Evolutionary conservation across 2,888 invertebrate species (phyloP).

Genomic region (Lissonota sp.): DNA sequence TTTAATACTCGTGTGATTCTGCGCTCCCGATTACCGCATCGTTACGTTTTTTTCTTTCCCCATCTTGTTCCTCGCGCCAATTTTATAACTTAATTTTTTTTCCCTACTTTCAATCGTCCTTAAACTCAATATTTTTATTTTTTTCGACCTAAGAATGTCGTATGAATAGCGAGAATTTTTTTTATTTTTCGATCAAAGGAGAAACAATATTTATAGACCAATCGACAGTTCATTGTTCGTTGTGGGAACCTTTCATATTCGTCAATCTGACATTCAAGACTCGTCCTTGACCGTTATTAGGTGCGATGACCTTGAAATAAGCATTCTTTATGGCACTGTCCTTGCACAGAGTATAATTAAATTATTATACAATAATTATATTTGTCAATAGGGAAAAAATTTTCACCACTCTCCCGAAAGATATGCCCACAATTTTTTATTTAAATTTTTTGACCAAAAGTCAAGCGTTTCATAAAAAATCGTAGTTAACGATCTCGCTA

Average conservation of each 20-base stretch:
- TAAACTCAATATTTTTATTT: slow-evolving; percentile 31
- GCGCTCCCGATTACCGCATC: background rate
- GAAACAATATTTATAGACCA: too few relatives aligned
- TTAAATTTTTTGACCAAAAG: background rate
- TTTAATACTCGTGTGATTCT: too few relatives aligned
- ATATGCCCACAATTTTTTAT: background rate
- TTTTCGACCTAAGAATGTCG: slow-evolving; percentile 4
- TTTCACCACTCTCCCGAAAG: too few relatives aligned
- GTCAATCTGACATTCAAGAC: background rate
- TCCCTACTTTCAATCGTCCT: slow-evolving; percentile 25
- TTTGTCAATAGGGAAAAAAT: background rate
- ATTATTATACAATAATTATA: background rate
- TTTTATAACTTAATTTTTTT: slow-evolving; percentile 7
- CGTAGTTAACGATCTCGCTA: background rate
- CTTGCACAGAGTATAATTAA: slow-evolving; percentile 42
- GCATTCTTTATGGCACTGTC: slow-evolving; percentile 51
- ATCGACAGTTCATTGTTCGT: too few relatives aligned
- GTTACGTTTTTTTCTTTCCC: slow-evolving; percentile 8
- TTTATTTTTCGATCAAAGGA: too few relatives aligned
- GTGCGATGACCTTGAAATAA: slow-evolving; percentile 43
- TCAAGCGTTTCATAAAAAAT: background rate
- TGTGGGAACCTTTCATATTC: too few relatives aligned
- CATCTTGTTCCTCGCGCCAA: background rate
- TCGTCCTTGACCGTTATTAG: slow-evolving; percentile 46
- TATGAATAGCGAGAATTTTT: too few relatives aligned